Percentiles rank a stretch among this genome's conserved stretches.
Evolutionary conservation across 2,888 invertebrate genomes (phyloP).

Genomic region (Tenodera sinensis): DNA sequence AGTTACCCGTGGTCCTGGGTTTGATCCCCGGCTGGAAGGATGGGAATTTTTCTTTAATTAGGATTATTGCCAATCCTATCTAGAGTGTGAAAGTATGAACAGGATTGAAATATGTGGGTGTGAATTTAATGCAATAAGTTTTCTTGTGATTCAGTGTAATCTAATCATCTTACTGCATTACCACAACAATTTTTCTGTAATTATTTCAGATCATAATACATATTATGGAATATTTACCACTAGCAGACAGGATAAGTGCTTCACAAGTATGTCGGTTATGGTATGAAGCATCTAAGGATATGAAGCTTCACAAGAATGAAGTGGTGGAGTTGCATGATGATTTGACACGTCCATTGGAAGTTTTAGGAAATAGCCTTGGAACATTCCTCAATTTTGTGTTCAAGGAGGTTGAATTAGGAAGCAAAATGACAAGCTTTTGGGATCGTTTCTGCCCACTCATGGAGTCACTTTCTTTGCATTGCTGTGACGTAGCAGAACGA

Average conservation of each 20-base stretch:
- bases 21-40: too few relatives aligned
- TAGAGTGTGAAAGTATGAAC: too few relatives aligned
- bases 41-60: too few relatives aligned
- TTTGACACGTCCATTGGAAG: slow-evolving; percentile 23
- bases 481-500: slow-evolving; percentile 62
- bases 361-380: slow-evolving; percentile 22
- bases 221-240: slow-evolving; percentile 59
- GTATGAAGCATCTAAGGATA: slow-evolving; percentile 64
- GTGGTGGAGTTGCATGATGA: slow-evolving; percentile 44
- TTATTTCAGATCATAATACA: slow-evolving; percentile 58
- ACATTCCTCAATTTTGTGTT: slow-evolving; percentile 51
- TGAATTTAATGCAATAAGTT: too few relatives aligned
- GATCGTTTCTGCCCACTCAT: slow-evolving; percentile 55
- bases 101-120: too few relatives aligned
- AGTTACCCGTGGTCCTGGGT: too few relatives aligned
- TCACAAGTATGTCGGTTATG: slow-evolving; percentile 62
- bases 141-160: too few relatives aligned
- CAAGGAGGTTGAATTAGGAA: slow-evolving; percentile 54
- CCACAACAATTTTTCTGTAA: neutral
- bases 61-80: too few relatives aligned
- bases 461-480: slow-evolving; percentile 53
- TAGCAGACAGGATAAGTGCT: slow-evolving; percentile 62
- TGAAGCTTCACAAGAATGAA: slow-evolving; percentile 54
- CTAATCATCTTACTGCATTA: too few relatives aligned
- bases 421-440: slow-evolving; percentile 54